These are phyloP conservation scores for Hyperoplus lanceolatus DNA, from an alignment of 2,797 vertebrate species.

Conservation along the genomic window DNA sequence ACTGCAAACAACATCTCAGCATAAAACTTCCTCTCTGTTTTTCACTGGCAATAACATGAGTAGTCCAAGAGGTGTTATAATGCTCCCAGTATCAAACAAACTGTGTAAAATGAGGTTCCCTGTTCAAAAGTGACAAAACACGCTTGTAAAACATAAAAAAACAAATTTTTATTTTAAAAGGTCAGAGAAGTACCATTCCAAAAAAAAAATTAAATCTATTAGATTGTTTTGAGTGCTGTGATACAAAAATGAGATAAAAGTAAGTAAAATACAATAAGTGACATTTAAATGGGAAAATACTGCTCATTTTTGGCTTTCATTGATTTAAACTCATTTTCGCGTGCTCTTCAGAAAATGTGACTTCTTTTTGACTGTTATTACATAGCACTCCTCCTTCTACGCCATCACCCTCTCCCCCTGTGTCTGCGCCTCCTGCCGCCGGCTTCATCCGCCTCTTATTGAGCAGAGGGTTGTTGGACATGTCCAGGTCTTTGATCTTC, in stretches of 20 bases:
- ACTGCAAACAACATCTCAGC: not conserved
- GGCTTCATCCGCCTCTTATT: slow-evolving; percentile 96
- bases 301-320: slow-evolving; percentile 21
- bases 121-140: slow-evolving; percentile 32
- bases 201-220: slow-evolving; percentile 47
- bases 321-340: slow-evolving; percentile 35
- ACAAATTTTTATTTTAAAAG: slow-evolving; percentile 50
- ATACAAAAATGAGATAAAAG: slow-evolving; percentile 43
- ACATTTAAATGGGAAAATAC: slow-evolving; percentile 32
- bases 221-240: slow-evolving; percentile 35
- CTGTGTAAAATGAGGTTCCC: not conserved
- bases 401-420: slow-evolving; percentile 27
- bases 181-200: slow-evolving; percentile 32
- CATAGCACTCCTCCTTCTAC: slow-evolving; percentile 25
- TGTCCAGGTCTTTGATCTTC: slow-evolving; percentile 97
- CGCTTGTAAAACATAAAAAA: slow-evolving; percentile 54
- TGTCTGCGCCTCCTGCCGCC: slow-evolving; percentile 74
- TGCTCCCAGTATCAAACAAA: not conserved
- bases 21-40: not conserved
- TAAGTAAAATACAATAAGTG: slow-evolving; percentile 36
- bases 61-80: not conserved
- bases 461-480: slow-evolving; percentile 95
- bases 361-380: slow-evolving; percentile 45
- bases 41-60: not conserved
- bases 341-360: slow-evolving; percentile 48